Conservation (phyloP, 2,113 vertebrate species). For the Anguilla rostrata region DNA sequence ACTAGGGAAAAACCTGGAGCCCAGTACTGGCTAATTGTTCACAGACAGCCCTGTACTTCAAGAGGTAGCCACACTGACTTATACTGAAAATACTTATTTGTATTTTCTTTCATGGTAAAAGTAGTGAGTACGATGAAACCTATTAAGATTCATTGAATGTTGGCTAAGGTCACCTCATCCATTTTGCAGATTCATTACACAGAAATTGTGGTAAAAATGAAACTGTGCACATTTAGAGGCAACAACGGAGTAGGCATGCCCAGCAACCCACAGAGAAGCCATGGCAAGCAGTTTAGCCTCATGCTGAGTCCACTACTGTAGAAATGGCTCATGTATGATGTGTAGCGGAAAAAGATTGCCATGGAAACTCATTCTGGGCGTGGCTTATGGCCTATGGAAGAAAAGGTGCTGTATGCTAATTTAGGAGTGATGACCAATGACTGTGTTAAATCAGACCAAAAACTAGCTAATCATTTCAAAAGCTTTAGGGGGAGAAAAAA, state of each 20-base stretch:
- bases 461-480: neutral
- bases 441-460: neutral
- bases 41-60: no score
- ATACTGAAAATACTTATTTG: no score
- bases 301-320: neutral
- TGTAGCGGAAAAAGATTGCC: neutral
- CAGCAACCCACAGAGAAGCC: neutral
- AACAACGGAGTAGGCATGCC: neutral
- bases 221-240: neutral
- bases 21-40: no score
- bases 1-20: no score
- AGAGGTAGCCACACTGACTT: no score
- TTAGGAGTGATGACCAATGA: neutral
- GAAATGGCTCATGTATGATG: neutral
- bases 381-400: neutral
- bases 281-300: neutral
- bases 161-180: no score
- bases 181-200: no score
- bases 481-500: neutral
- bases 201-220: neutral
- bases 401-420: neutral
- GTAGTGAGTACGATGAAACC: no score
- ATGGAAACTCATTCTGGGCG: neutral
- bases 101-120: no score
- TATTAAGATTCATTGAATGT: no score